Base-by-base conservation (phyloP, 2,888 invertebrate species). In the Ischnus inquisitorius region DNA sequence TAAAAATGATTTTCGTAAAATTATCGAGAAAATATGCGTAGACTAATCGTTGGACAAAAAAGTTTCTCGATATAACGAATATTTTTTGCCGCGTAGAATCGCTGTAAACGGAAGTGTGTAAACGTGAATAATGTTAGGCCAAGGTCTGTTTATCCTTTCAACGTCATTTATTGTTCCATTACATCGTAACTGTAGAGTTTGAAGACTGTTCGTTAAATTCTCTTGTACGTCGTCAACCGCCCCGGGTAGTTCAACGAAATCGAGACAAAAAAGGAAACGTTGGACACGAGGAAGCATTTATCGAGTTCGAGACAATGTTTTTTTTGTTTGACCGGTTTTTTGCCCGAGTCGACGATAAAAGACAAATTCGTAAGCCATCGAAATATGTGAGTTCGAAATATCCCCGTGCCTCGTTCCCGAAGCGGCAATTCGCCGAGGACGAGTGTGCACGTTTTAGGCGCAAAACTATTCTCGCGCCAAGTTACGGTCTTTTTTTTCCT, bases 111-210 rank as follows among this genome's bases (percentile, higher is more conserved):
- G 25, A 14, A 14, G 51, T 25, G 14, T 62, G 64, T 46, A 69
- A 76, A 69, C 19, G 34, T 5, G 6, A 22, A 78, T 51, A 10
- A 6, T n/a, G 1, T 6, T 16, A 39, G 10, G 10, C 3, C 64
- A 39, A 64, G 39, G 16, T 16, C 75, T 8, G 19, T 25, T n/a
- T 81, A 43, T 78, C n/a, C 54, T 83, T 86, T 83, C 71, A 87
- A 89, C 86, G 85, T 82, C 83, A 86, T 90, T 90, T 90, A 90
- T 90, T 89, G 84, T 90, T 89, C 82, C 85, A 84, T 85, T 90
- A 88, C 87, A 90, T 87, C 86, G 85, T 82, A 80, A 65, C 71
- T 80, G 76, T 83, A 83, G 76, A 79, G 76, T 80, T 51, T 72
- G 22, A 62, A 48, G 46, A 71, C 64, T 76, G 4, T 79, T 79